Evolutionary conservation across 2,113 vertebrate species (phyloP), one percentile per base, ranked within the genome.

Genomic region (Lampris incognitus): DNA sequence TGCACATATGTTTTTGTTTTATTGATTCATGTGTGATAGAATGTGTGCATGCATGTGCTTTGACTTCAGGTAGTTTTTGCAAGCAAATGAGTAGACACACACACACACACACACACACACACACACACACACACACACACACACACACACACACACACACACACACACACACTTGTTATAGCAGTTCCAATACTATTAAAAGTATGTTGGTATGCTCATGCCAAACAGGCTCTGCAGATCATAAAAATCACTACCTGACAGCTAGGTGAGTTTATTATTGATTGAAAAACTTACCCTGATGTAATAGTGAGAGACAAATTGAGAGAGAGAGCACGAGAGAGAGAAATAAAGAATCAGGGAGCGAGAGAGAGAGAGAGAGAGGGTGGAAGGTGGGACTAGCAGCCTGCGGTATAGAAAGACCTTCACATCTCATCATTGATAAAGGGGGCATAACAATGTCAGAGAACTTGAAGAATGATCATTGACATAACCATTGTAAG

Each of bases 221-320:
- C 40, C 63, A 41, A 85, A 85, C 83, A 64, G 58, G 84, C 72
- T 69, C 38, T 82, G 64, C 79, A 72, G 64, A 79, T 78, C 62
- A 67, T 64, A 59, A 68, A 56, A 48, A 13, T 48, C 38, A 52
- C 5, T 13, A 52, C 8, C 50, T 65, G 46, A 38, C 37, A 50
- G 36, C n/a, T 24, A 54, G 10, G 51, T n/a, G 51, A 54, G 13
- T 4, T 46, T 46, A 57, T 57, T 38, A 57, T 37, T 57, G 24
- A 38, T 57, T 57, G 36, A 57, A 54, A 54, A 13, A 13, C 51
- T 57, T 36, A 57, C 24, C 2, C 11, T 10, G 7, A 7, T 5
- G 44, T 5, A 7, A 46, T 1, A 46, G 44, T 1, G 44, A 46
- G 24, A 24, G 24, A 24, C 24, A 24, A 24, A 24, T 24, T 24